Evolutionary conservation across 2,888 invertebrate genomes (phyloP).

Genomic region (Heliconius erato): DNA sequence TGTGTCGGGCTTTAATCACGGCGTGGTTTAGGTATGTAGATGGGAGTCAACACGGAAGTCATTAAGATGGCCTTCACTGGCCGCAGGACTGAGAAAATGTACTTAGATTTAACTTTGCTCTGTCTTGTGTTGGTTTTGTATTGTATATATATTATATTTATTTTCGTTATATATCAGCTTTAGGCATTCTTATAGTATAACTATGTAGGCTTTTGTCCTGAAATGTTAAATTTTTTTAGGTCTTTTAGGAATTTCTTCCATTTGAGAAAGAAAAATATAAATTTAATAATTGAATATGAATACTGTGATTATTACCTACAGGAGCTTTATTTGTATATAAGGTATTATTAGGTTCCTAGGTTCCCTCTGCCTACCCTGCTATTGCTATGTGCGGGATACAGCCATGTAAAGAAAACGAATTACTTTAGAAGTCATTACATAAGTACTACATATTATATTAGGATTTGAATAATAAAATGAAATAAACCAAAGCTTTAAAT

Average conservation of each 20-base stretch:
- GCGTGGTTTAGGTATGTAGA: constrained; percentile 56
- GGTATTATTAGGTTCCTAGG: no score
- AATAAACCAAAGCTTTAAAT: neutral
- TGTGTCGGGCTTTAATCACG: constrained; percentile 48
- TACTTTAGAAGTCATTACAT: neutral
- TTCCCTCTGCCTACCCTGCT: no score
- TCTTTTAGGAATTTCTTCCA: neutral
- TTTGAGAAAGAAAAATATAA: no score
- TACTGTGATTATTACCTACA: no score
- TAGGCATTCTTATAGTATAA: neutral
- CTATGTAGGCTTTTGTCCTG: neutral
- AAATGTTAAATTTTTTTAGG: neutral
- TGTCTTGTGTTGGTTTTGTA: neutral
- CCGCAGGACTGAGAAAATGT: constrained; percentile 62
- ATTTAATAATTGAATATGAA: neutral
- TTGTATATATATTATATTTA: neutral
- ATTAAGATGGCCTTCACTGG: constrained; percentile 70
- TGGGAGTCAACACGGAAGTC: constrained; percentile 53
- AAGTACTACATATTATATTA: neutral
- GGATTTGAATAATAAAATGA: neutral
- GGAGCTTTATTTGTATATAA: no score
- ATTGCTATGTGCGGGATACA: neutral
- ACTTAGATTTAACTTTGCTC: constrained; percentile 21
- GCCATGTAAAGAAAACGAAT: neutral
- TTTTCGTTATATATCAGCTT: neutral